Conservation (phyloP, 1,140 invertebrate species). For the Brachionus calyciflorus region DNA sequence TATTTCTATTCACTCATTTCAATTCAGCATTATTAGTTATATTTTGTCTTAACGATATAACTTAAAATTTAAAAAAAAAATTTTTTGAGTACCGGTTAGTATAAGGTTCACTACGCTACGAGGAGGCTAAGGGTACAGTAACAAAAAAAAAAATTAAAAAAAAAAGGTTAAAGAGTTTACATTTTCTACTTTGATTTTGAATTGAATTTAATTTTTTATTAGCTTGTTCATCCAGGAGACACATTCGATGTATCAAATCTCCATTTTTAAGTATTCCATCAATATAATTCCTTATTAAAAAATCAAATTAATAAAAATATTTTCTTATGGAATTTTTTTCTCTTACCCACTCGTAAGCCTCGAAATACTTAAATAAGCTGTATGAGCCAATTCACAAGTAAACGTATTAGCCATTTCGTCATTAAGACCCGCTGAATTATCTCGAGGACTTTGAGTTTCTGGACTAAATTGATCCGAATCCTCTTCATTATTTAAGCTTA, state of each 20-base stretch:
- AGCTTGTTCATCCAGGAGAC: slow-evolving; percentile 62
- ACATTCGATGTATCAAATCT: slow-evolving; percentile 73
- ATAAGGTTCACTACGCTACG: not conserved
- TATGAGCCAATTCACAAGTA: slow-evolving; percentile 75
- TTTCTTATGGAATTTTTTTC: too few relatives aligned
- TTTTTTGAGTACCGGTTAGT: too few relatives aligned
- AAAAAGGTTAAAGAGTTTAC: not conserved
- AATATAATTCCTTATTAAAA: not conserved
- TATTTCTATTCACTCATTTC: too few relatives aligned
- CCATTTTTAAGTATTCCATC: slow-evolving; percentile 60
- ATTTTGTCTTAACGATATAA: not conserved
- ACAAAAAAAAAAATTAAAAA: not conserved
- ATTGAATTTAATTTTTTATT: not conserved
- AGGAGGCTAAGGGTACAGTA: not conserved
- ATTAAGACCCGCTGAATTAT: not conserved
- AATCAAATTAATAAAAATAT: not conserved
- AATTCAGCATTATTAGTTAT: not conserved
- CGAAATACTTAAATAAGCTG: slow-evolving; percentile 75
- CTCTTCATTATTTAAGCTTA: slow-evolving; percentile 12
- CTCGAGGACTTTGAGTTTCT: not conserved
- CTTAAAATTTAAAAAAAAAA: not conserved
- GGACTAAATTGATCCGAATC: not conserved
- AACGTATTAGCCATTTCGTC: slow-evolving; percentile 75
- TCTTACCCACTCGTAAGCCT: slow-evolving; percentile 68
- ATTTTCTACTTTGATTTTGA: not conserved